Evolutionary conservation across 2,888 invertebrate genomes (phyloP).

Genomic region (Disparrhopalites patrizii): DNA sequence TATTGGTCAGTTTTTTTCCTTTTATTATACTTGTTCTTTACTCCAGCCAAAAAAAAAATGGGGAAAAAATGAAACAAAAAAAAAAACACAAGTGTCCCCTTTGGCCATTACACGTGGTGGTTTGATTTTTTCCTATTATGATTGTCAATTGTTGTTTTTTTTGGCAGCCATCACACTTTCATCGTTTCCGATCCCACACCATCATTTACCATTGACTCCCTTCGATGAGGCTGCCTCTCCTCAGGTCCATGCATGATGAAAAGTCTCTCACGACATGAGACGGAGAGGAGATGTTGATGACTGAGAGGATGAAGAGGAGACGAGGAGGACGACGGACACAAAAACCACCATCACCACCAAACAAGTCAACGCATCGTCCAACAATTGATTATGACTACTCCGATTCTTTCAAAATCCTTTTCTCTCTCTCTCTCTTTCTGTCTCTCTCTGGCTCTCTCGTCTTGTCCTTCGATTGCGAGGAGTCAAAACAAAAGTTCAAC

Average conservation of each 20-base stretch:
- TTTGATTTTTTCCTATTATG: conserved; percentile 21
- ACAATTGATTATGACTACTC: no score
- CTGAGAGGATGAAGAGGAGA: background rate
- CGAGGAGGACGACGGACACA: background rate
- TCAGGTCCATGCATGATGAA: background rate
- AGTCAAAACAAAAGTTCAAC: no score
- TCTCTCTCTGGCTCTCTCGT: no score
- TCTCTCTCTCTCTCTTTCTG: no score
- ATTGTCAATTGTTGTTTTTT: conserved; percentile 29
- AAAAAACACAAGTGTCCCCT: conserved; percentile 25
- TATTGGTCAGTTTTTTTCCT: background rate
- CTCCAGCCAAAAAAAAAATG: background rate
- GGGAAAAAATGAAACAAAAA: background rate
- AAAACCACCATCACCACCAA: no score
- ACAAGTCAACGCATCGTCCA: no score
- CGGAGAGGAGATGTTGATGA: background rate
- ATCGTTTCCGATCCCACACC: background rate
- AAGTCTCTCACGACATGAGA: background rate
- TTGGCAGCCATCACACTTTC: background rate
- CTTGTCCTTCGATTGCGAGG: no score
- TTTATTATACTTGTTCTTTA: no score
- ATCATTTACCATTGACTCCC: background rate
- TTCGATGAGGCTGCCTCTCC: background rate
- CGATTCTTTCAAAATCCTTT: no score
- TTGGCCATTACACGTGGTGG: conserved; percentile 31